Evolutionary conservation across 2,888 invertebrate species (phyloP).

Genomic region (Melitaea athalia): DNA sequence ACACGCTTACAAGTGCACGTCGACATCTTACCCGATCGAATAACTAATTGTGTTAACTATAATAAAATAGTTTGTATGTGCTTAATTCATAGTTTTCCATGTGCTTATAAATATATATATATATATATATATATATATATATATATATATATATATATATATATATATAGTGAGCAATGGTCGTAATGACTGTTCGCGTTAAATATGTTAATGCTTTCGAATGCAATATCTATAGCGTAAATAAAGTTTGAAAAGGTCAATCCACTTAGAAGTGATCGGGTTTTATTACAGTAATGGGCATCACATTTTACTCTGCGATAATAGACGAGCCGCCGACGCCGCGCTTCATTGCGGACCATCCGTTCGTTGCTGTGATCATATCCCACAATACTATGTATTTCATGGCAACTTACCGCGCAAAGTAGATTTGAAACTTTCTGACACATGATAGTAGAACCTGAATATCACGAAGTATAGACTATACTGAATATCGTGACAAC

Average conservation of each 20-base stretch:
- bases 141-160: too few species aligned
- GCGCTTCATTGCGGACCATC: slow-evolving; percentile 60
- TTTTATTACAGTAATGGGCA: slow-evolving; percentile 60
- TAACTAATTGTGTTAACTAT: neutral
- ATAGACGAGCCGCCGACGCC: slow-evolving; percentile 49
- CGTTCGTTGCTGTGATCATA: slow-evolving; percentile 59
- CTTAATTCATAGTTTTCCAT: too few species aligned
- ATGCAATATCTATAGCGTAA: slow-evolving; percentile 14
- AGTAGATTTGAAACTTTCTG: slow-evolving; percentile 24
- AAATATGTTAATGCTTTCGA: slow-evolving; percentile 19
- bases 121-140: too few species aligned
- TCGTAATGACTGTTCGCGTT: neutral
- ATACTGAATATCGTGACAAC: neutral
- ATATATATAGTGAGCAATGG: too few species aligned
- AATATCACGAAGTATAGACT: too few species aligned
- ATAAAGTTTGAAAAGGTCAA: neutral
- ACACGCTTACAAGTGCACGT: neutral
- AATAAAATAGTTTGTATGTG: neutral
- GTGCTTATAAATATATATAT: too few species aligned
- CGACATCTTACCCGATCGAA: neutral
- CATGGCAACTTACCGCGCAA: slow-evolving; percentile 51
- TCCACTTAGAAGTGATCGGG: slow-evolving; percentile 16
- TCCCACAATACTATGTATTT: slow-evolving; percentile 53
- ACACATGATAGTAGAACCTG: neutral
- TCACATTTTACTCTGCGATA: slow-evolving; percentile 52